These are phyloP conservation scores for Cyprinella venusta DNA, from an alignment of 2,797 vertebrate genomes.

Conservation along the genomic window DNA sequence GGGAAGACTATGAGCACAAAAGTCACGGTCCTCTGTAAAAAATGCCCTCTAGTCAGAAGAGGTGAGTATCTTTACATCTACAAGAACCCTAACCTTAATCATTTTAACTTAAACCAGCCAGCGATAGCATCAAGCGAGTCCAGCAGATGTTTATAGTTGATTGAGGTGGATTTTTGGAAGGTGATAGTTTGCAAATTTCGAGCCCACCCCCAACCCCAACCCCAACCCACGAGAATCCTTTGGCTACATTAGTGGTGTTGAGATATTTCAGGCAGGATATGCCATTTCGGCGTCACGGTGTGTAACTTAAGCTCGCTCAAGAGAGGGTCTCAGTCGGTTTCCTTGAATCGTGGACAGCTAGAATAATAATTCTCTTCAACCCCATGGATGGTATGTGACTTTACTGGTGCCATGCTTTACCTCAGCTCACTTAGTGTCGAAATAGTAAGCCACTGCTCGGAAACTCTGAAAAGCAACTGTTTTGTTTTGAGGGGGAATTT, in stretches of 20 bases:
- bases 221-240: background rate
- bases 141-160: constrained; percentile 30
- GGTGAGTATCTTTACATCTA: constrained; percentile 65
- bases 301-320: constrained; percentile 22
- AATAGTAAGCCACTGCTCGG: constrained; percentile 30
- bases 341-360: constrained; percentile 28
- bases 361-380: constrained; percentile 39
- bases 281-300: constrained; percentile 21
- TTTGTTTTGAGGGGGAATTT: constrained; percentile 29
- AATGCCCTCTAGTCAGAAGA: constrained; percentile 85
- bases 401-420: constrained; percentile 25
- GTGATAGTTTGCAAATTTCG: constrained; percentile 6
- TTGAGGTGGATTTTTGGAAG: constrained; percentile 7
- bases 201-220: background rate
- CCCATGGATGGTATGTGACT: constrained; percentile 23
- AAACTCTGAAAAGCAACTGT: constrained; percentile 34
- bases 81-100: background rate
- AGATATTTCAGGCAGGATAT: constrained; percentile 30
- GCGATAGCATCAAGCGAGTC: background rate
- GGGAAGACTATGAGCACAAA: constrained; percentile 86
- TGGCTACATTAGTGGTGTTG: constrained; percentile 28
- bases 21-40: constrained; percentile 80
- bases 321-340: constrained; percentile 30
- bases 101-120: background rate
- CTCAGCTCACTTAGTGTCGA: constrained; percentile 34